Percentiles rank a stretch among this genome's conserved stretches.
These are phyloP conservation scores for Pseudois nayaur DNA, from an alignment of 2,113 vertebrate genomes.

Conservation along the genomic window DNA sequence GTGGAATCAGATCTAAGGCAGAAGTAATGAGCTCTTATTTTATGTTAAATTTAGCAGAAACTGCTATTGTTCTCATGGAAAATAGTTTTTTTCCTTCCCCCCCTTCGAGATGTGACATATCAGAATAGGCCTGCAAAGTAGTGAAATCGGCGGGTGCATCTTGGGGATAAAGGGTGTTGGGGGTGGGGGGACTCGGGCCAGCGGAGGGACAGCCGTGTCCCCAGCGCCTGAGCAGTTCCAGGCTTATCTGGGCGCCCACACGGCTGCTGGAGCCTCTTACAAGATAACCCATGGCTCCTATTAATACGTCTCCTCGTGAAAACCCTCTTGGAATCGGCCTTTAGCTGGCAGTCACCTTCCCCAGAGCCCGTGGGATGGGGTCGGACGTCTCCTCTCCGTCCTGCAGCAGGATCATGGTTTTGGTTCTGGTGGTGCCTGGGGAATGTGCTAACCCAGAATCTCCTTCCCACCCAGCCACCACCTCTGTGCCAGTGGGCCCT, in stretches of 20 bases:
- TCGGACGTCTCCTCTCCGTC: not conserved
- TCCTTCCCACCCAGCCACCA: accelerated
- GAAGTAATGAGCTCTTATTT: slow-evolving; percentile 27
- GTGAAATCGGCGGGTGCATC: not conserved
- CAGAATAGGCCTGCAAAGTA: not conserved
- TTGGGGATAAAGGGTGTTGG: not conserved
- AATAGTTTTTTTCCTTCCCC: not conserved
- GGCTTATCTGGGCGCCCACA: not conserved
- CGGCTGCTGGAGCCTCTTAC: not conserved
- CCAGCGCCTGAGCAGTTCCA: accelerated
- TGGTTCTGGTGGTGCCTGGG: not conserved
- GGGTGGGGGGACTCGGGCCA: not conserved
- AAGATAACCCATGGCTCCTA: not conserved
- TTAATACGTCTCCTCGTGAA: not conserved
- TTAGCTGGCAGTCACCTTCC: not conserved
- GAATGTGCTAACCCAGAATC: not conserved
- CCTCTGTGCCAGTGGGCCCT: not conserved
- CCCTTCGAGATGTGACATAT: not conserved
- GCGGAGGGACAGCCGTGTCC: not conserved
- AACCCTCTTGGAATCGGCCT: not conserved
- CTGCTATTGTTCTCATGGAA: slow-evolving; percentile 11
- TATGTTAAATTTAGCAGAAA: slow-evolving; percentile 54
- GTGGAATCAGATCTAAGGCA: not conserved
- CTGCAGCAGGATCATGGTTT: no score
- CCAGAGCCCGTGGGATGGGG: accelerated